These are phyloP conservation scores for Sebastes vulpes DNA, from an alignment of 2,797 vertebrate species.

Conservation along the genomic window DNA sequence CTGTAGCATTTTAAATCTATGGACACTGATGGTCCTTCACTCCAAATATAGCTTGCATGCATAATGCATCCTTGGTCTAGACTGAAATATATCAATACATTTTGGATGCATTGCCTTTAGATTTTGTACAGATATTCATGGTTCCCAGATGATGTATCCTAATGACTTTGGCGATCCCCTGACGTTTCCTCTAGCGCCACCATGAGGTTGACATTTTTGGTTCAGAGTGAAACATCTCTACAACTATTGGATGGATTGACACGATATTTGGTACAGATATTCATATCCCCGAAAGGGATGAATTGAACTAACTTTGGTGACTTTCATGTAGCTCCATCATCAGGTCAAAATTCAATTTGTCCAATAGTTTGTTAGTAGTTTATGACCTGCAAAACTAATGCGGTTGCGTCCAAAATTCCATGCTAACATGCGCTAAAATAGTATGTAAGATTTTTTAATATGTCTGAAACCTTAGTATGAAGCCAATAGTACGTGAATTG, in stretches of 20 bases:
- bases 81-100: background rate
- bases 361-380: background rate
- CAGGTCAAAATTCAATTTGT: no score
- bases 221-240: background rate
- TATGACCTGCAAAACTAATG: background rate
- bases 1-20: slow-evolving; percentile 26
- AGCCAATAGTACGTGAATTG: no score
- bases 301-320: no score
- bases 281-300: background rate
- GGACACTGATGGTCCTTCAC: background rate
- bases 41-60: background rate
- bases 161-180: background rate
- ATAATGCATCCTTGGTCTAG: background rate
- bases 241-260: background rate
- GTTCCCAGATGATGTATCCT: background rate
- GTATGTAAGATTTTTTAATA: no score
- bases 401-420: no score
- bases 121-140: background rate
- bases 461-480: no score
- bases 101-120: background rate
- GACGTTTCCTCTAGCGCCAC: background rate
- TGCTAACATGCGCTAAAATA: no score
- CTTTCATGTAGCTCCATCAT: no score
- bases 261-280: background rate
- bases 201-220: background rate